Evolutionary conservation across 1,140 invertebrate genomes (phyloP), one percentile per base, ranked within the genome.

Genomic region (Copidosoma floridanum): DNA sequence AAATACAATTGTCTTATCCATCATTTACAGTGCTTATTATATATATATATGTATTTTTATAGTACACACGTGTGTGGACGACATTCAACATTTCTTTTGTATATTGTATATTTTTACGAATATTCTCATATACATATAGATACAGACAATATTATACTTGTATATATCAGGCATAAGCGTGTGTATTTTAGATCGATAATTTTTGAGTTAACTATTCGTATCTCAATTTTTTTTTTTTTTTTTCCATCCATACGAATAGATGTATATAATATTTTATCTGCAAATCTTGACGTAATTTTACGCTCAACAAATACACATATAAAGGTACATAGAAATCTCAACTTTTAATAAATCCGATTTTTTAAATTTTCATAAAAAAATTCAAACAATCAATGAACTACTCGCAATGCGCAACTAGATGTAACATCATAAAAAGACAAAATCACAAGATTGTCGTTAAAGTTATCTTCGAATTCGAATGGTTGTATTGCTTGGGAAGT

Each of bases 21-120:
- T 47, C 40, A 60, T 47, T 53, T 54, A 55, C 26, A n/a, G n/a
- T n/a, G n/a, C n/a, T n/a, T n/a, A n/a, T n/a, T n/a, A n/a, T 48
- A 40, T 51, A 51, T 38, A 8, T 38, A 7, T 51, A 40, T 50
- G 29, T 48, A 35, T 41, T 32, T 29, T 51, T 51, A 21, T 52
- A 48, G 40, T 48, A 41, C 41, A 61, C n/a, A 32, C n/a, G n/a
- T n/a, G n/a, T n/a, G n/a, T 61, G 52, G 58, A 50, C 52, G 52
- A 61, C 44, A 61, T 46, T 38, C 26, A 61, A 48, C 23, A 10
- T 37, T 50, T 38, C 27, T 14, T 5, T 43, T 41, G 2, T 43
- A n/a, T 37, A 46, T 37, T 37, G 26, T 27, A 14, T 37, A 51
- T 37, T 24, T 11, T 46, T 12, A 10, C 14, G 14, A 14, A 58